Evolutionary conservation across 2,113 vertebrate species (phyloP).

Genomic region (Marmota flaviventris): DNA sequence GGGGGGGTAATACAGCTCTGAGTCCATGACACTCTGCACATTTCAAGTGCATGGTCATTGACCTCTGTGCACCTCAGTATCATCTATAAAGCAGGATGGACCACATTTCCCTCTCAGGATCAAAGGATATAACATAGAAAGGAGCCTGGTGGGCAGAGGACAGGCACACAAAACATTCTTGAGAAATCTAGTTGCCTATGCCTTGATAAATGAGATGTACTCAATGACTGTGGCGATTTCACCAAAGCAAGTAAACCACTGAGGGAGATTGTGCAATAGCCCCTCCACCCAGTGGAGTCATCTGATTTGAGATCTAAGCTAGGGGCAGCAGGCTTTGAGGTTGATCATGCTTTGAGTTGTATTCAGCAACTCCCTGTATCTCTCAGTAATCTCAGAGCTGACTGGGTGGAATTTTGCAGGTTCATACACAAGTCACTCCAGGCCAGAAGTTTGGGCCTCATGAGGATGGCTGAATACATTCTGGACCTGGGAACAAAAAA

Average conservation of each 20-base stretch:
- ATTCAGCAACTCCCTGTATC: not conserved
- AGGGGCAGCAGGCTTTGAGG: not conserved
- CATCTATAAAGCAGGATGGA: not conserved
- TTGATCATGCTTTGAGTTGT: not conserved
- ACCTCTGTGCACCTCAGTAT: not conserved
- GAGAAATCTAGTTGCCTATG: not conserved
- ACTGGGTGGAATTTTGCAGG: not conserved
- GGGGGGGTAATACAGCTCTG: not conserved
- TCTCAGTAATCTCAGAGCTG: not conserved
- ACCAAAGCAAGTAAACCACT: conserved; percentile 36
- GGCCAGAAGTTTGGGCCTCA: not conserved
- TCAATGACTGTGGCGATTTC: not conserved
- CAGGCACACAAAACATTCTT: not conserved
- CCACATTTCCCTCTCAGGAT: not conserved
- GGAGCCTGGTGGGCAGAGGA: not conserved
- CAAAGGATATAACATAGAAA: not conserved
- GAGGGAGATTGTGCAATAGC: conserved; percentile 7
- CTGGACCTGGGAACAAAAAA: not conserved
- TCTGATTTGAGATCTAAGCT: not conserved
- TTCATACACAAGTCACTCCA: not conserved
- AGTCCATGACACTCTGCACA: not conserved
- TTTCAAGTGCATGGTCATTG: not conserved
- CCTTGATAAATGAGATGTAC: not conserved
- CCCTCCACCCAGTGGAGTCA: not conserved
- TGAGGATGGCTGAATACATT: not conserved